Percentiles rank a stretch among this genome's conserved stretches.
These are phyloP conservation scores for Mohoua ochrocephala DNA, from an alignment of 2,113 vertebrate species.

Conservation along the genomic window DNA sequence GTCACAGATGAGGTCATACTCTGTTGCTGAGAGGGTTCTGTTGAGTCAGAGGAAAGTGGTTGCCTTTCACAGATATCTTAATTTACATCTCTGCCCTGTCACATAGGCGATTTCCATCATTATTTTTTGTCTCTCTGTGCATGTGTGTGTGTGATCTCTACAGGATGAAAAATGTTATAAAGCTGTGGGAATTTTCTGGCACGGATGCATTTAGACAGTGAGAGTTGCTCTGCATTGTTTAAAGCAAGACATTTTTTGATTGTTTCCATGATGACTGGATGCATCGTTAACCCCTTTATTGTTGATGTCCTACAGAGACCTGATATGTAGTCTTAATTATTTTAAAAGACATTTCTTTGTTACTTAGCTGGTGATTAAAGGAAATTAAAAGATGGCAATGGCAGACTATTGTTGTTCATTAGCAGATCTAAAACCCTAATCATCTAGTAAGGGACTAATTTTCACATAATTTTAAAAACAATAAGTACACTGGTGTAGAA, in stretches of 20 bases:
- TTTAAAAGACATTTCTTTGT: constrained; percentile 83
- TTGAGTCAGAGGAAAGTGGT: neutral
- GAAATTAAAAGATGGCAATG: constrained; percentile 79
- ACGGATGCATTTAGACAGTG: constrained; percentile 69
- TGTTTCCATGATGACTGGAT: constrained; percentile 77
- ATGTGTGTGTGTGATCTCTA: neutral
- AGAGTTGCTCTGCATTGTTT: constrained; percentile 70
- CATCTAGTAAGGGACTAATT: constrained; percentile 79
- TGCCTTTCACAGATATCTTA: constrained; percentile 34
- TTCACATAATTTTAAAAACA: constrained; percentile 81
- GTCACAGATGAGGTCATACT: neutral
- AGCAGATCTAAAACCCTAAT: constrained; percentile 76
- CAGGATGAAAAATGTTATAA: constrained; percentile 55
- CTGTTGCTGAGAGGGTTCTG: constrained; percentile 8
- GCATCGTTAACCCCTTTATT: constrained; percentile 84
- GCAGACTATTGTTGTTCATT: constrained; percentile 80
- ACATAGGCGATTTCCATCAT: constrained; percentile 24
- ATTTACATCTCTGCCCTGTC: constrained; percentile 53
- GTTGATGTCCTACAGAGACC: constrained; percentile 81
- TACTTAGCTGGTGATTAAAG: constrained; percentile 84
- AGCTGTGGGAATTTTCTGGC: constrained; percentile 64
- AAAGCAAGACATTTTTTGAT: constrained; percentile 69
- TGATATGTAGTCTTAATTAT: constrained; percentile 83
- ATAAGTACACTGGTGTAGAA: constrained; percentile 74
- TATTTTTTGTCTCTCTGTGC: neutral